Conservation (phyloP, 2,797 vertebrate genomes). For the Lacerta bilineata region DNA sequence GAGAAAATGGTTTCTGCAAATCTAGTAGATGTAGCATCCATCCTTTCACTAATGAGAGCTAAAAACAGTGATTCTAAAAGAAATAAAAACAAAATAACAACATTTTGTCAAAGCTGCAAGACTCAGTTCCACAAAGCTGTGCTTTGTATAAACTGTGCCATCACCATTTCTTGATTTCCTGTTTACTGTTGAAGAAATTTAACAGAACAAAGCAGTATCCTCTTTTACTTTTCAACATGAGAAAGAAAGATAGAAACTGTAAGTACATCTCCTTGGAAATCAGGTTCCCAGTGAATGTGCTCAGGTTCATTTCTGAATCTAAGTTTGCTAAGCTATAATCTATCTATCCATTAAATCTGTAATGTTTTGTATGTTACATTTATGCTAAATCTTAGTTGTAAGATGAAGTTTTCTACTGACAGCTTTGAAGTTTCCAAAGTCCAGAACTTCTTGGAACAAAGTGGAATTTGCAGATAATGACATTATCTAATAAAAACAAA, state of each 20-base stretch:
- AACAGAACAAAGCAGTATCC: not conserved
- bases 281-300: not conserved
- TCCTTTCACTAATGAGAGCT: not conserved
- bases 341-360: not conserved
- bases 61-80: not conserved
- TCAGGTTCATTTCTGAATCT: not conserved
- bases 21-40: not conserved
- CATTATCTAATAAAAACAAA: constrained; percentile 49
- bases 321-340: no score
- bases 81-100: not conserved
- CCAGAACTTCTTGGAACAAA: not conserved
- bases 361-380: not conserved
- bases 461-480: not conserved
- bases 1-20: not conserved
- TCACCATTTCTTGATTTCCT: not conserved
- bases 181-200: not conserved
- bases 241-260: not conserved
- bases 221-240: not conserved
- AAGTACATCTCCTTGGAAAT: not conserved
- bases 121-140: not conserved
- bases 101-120: not conserved
- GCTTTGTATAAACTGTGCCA: not conserved
- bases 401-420: not conserved
- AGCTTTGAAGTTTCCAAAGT: not conserved
- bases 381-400: not conserved